Evolutionary conservation across 2,888 invertebrate species (phyloP).

Genomic region (Criorhina ranunculi): DNA sequence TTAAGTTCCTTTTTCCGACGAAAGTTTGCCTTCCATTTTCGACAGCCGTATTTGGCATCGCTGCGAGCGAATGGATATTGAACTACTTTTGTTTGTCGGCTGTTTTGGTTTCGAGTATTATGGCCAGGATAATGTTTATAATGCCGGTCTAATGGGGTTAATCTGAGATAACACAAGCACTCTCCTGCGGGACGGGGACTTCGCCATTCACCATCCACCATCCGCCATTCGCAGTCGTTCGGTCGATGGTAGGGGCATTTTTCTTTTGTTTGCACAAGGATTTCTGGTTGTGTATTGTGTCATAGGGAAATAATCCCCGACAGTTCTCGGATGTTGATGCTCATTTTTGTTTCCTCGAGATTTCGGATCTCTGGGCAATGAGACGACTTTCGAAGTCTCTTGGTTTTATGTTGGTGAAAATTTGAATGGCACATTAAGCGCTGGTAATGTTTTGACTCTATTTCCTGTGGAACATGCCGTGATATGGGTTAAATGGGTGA

Average conservation of each 20-base stretch:
- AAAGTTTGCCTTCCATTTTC: constrained; percentile 42
- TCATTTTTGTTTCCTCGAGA: constrained; percentile 30
- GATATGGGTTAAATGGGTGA: constrained; percentile 2
- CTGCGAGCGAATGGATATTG: constrained; percentile 57
- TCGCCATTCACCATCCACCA: background rate
- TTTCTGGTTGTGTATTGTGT: constrained; percentile 34
- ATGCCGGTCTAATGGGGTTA: constrained; percentile 69
- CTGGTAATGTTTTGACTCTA: constrained; percentile 4
- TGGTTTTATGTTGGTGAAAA: constrained; percentile 34
- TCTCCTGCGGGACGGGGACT: constrained; percentile 13
- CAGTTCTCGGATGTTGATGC: constrained; percentile 35
- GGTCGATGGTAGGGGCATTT: background rate
- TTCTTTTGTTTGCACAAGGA: constrained; percentile 51
- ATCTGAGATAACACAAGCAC: constrained; percentile 60
- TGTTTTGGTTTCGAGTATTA: constrained; percentile 61
- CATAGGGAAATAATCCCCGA: constrained; percentile 46
- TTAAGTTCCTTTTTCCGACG: constrained; percentile 26
- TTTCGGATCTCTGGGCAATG: constrained; percentile 4
- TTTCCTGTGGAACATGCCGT: background rate
- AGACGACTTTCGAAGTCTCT: constrained; percentile 8
- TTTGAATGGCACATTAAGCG: constrained; percentile 28
- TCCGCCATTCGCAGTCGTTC: background rate
- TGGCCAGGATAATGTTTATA: constrained; percentile 68
- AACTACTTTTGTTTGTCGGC: constrained; percentile 62
- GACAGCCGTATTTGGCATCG: constrained; percentile 22